Base-by-base conservation (phyloP, 2,113 vertebrate genomes). In the Silurus glanis region DNA sequence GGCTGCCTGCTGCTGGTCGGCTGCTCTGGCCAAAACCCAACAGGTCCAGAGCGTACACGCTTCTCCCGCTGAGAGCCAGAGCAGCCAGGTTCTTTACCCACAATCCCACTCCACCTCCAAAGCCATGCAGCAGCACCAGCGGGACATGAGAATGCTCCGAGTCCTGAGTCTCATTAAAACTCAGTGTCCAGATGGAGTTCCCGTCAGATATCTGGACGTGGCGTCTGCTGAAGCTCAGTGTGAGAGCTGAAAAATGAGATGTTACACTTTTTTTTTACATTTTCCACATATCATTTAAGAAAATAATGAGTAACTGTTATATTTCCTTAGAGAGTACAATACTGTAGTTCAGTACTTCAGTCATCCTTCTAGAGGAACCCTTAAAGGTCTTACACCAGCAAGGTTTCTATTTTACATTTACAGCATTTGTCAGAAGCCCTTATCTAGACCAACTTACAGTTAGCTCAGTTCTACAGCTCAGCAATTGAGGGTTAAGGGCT, bases 1-100 rank as follows among this genome's bases (percentile, higher is more conserved):
- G 95, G 0, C 85, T 88, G 86, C 94, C 92, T 90, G 97, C 97
- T 51, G 91, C 90, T 1, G 97, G 96, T 25, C 95, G 95, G 91
- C 97, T 97, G 93, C 98, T 99, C 85, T 94, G 95, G 61, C 98
- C 98, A 89, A 99, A 99, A 83, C 98, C 97, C 93, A 99, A 89
- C 67, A 99, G 92, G 92, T 99, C 98, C 0, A 98, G 93, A 69
- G 96, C 96, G 78, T 97, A 97, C 78, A 99, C 92, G 0, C 96
- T 95, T 83, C 80, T 25, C 45, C 96, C 94, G 3, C 94, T 87
- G 86, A 91, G 92, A 84, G 95, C 96, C 81, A 99, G 95, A 14
- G 95, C 91, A 91, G 95, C 96, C 92, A 98, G 95, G 92, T 99
- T 99, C 88, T 98, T 96, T 80, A 94, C 95, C 98, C 97, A 99